Base-by-base conservation (phyloP, 2,113 vertebrate genomes). In the Glaucidium brasilianum region DNA sequence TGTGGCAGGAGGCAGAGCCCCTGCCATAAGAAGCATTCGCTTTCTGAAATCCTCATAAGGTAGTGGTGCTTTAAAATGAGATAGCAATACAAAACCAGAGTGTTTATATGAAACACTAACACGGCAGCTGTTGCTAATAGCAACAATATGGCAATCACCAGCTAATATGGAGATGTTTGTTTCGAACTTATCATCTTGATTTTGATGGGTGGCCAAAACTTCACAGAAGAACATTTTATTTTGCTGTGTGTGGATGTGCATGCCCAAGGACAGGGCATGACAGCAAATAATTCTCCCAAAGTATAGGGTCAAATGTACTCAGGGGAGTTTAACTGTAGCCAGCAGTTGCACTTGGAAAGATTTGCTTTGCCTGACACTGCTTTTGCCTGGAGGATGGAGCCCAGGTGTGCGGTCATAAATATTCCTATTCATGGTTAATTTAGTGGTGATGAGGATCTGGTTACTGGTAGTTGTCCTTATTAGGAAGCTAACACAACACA, bases 141-240 rank as follows among this genome's bases (percentile, higher is more conserved):
- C 90, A 96, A 96, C 96, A 96, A 93, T 74, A 93, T 82, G 78
- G 63, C 88, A 88, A 90, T 85, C 77, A 94, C 94, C 63, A 69
- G 85, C 96, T 97, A 93, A 96, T 95, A 95, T 85, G 76, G 90
- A 88, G 92, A 95, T 97, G 92, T 95, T 97, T 93, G 80, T 92
- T 97, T 96, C 21, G 0, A 88, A 91, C 94, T 95, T 95, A 74
- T 92, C 90, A 81, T 94, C 92, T 88, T 90, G 74, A 95, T 88
- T 96, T 91, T 95, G 90, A 96, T 83, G 74, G 30, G 87, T 41
- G 26, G 95, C 95, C 93, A 96, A 82, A 93, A 87, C 53, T 83
- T 85, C 18, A 15, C n/a, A 92, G 79, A 41, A 80, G 93, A 95
- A 96, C 95, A 94, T 96, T 96, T 93, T 96, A 95, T 96, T 96